phyloP scores from a whole-genome alignment of 2,113 vertebrate species.

The Pseudorhombus dupliciocellatus region DNA sequence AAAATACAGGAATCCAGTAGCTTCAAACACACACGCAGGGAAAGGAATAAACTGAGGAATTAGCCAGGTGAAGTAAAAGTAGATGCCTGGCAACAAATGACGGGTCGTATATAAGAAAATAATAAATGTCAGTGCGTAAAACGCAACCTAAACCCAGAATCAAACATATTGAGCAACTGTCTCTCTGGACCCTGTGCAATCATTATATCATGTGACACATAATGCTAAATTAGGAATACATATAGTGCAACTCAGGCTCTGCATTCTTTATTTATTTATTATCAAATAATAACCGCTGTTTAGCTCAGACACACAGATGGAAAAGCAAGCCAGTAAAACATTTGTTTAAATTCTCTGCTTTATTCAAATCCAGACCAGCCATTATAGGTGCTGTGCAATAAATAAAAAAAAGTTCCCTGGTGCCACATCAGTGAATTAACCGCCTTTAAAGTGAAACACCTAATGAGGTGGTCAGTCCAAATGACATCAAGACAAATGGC shows the following conservation, averaged over 20 bases:
- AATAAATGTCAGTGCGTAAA: no score
- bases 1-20: no score
- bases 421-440: slow-evolving; percentile 87
- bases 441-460: slow-evolving; percentile 87
- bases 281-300: slow-evolving; percentile 23
- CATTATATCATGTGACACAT: no score
- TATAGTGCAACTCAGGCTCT: background rate
- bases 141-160: no score
- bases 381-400: slow-evolving; percentile 71
- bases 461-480: slow-evolving; percentile 89
- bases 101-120: no score
- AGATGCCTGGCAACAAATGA: no score
- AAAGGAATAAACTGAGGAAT: no score
- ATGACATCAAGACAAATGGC: slow-evolving; percentile 84
- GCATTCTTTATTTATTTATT: background rate
- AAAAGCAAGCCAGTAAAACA: background rate
- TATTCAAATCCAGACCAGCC: slow-evolving; percentile 80
- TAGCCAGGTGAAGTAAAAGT: no score
- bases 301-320: slow-evolving; percentile 11
- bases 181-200: no score
- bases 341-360: slow-evolving; percentile 11
- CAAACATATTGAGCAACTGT: no score
- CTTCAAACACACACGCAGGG: no score
- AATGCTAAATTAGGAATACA: no score
- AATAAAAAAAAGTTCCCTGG: slow-evolving; percentile 84